Percentiles rank a stretch among this genome's conserved stretches.
Conservation (phyloP, 2,888 invertebrate species). For the Lysandra bellargus region DNA sequence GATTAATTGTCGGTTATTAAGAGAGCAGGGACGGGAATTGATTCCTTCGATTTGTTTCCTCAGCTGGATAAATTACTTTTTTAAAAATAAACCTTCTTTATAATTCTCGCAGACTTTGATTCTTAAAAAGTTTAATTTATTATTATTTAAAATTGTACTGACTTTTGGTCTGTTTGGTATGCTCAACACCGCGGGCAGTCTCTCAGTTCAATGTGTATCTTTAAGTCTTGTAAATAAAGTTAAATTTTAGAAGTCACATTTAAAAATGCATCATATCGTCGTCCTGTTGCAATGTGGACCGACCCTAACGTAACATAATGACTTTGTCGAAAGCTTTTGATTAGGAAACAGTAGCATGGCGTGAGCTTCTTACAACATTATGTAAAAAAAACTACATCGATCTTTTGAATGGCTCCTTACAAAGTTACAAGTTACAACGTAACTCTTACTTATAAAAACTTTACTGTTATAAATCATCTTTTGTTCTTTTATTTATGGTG, state of each 20-base stretch:
- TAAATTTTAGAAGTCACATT: no score
- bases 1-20: constrained; percentile 1
- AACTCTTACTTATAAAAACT: background rate
- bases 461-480: constrained; percentile 22
- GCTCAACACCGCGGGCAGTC: no score
- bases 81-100: background rate
- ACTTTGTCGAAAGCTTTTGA: constrained; percentile 40
- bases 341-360: constrained; percentile 40
- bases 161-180: no score
- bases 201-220: no score
- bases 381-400: constrained; percentile 11
- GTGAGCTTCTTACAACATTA: background rate
- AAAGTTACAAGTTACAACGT: background rate
- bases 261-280: no score
- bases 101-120: no score
- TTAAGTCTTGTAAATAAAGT: no score
- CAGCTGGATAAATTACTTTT: background rate
- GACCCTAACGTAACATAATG: background rate
- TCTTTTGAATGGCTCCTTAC: background rate
- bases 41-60: constrained; percentile 9
- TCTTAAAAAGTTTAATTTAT: no score
- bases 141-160: no score
- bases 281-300: no score
- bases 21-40: background rate
- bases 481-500: background rate